Evolutionary conservation across 2,113 vertebrate species (phyloP), one percentile per base, ranked within the genome.

Genomic region (Oxyura jamaicensis): DNA sequence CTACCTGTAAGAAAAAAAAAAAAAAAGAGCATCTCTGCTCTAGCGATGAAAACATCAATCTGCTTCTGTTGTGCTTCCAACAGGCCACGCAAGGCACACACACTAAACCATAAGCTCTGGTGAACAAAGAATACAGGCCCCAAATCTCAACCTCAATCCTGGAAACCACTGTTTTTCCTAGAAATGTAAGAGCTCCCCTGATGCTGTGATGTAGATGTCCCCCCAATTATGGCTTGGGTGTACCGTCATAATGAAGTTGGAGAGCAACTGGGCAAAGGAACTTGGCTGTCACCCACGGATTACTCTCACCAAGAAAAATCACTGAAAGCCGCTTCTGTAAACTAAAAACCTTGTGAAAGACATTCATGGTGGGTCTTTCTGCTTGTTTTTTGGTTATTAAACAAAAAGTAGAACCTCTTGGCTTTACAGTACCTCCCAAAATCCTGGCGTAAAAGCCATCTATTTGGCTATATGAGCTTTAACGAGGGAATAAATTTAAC

Each of bases 401-500:
- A 25, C 19, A 29, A 35, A 19, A 53, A 55, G 46, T 62, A 83
- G 23, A 72, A 83, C 72, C 28, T 21, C 25, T 60, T n/a, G 39
- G 63, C 42, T 56, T 46, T 21, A 15, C 2, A 28, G n/a, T 18
- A 59, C 15, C 23, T 80, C 53, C 44, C 29, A 46, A n/a, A 44
- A 17, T 1, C 23, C 2, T 1, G 9, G 35, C 11, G 62, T 50
- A 69, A 86, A 77, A 35, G 0, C 26, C 52, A 26, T 13, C 20
- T 2, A 1, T 1, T n/a, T 11, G 26, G 33, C 56, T 62, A 29
- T 2, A 31, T 0, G 2, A 86, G 56, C 52, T 62, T 35, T 17
- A 29, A 14, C 2, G 3, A 25, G 36, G 12, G n/a, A 67, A 59
- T 2, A 31, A 16, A 19, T 39, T 41, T 52, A 59, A 5, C 5